phyloP scores from a whole-genome alignment of 2,113 vertebrate genomes.

The Platichthys flesus region DNA sequence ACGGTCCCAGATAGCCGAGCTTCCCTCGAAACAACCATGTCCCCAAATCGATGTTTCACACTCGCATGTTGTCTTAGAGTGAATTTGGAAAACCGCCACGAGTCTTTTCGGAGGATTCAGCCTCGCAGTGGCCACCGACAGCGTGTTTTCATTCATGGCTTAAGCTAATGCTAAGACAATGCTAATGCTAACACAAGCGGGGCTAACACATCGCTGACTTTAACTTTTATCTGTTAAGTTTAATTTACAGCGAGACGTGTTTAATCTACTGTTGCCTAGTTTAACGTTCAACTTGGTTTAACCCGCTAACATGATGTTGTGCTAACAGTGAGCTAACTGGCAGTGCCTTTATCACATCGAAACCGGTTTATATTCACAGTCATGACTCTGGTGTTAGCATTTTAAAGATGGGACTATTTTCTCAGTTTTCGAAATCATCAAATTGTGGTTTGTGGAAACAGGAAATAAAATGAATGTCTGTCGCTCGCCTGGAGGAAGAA shows the following conservation, averaged over 20 bases:
- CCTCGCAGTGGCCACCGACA: background rate
- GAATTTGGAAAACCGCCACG: fast-evolving
- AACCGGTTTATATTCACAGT: background rate
- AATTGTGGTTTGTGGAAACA: too few relatives aligned
- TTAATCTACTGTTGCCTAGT: background rate
- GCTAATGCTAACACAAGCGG: conserved; percentile 39
- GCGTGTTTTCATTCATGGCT: conserved; percentile 4
- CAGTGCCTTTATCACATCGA: background rate
- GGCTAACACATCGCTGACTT: background rate
- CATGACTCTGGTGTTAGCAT: too few relatives aligned
- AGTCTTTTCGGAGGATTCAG: fast-evolving
- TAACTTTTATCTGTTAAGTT: background rate
- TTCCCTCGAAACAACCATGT: background rate
- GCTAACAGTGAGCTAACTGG: conserved; percentile 5
- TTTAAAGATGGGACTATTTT: too few relatives aligned
- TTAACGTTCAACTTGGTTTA: background rate
- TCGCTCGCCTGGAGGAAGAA: too few relatives aligned
- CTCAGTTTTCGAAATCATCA: too few relatives aligned
- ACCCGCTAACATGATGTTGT: too few relatives aligned
- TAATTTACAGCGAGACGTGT: background rate
- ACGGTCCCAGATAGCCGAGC: conserved; percentile 35
- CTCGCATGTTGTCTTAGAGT: fast-evolving
- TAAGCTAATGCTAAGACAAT: conserved; percentile 18
- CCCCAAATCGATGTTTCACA: fast-evolving
- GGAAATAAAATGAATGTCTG: too few relatives aligned